A percentile compares a stretch with the other conserved stretches of the same genome.
Conservation (phyloP, 2,888 invertebrate genomes). For the Bombylius major region DNA sequence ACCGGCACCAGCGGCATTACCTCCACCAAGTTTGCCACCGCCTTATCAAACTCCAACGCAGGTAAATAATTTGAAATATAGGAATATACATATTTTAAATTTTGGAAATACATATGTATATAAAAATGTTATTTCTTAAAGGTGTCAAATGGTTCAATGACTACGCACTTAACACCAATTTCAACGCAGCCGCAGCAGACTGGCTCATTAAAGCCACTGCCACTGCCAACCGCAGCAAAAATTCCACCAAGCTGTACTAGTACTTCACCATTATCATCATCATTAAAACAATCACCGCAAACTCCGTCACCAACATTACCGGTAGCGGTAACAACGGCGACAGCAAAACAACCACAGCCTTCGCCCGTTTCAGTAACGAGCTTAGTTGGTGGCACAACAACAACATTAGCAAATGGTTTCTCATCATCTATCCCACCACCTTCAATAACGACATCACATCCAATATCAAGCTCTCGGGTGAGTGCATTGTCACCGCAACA, state of each 20-base stretch:
- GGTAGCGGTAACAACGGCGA: constrained; percentile 1
- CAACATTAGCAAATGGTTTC: constrained; percentile 25
- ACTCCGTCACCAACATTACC: constrained; percentile 12
- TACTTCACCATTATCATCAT: constrained; percentile 16
- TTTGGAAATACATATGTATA: not conserved
- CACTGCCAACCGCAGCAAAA: constrained; percentile 25
- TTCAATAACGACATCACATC: constrained; percentile 23
- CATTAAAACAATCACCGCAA: constrained; percentile 8
- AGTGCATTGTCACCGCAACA: constrained; percentile 18
- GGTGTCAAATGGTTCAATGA: constrained; percentile 29
- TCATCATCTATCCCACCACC: constrained; percentile 20
- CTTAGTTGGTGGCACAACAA: constrained; percentile 23
- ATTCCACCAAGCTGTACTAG: constrained; percentile 20
- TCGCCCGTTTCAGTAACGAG: constrained; percentile 17
- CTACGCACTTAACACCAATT: constrained; percentile 26
- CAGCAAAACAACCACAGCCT: constrained; percentile 6
- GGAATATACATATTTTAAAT: not conserved
- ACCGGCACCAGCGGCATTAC: constrained; percentile 56
- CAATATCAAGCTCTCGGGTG: constrained; percentile 19
- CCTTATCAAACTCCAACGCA: constrained; percentile 43
- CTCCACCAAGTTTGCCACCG: constrained; percentile 51
- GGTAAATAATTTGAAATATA: constrained; percentile 17
- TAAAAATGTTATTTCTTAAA: constrained; percentile 12
- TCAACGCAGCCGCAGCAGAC: constrained; percentile 35
- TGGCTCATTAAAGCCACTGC: constrained; percentile 24